Evolutionary conservation across 2,888 invertebrate species (phyloP).

Genomic region (Apomyelois bistriatella): DNA sequence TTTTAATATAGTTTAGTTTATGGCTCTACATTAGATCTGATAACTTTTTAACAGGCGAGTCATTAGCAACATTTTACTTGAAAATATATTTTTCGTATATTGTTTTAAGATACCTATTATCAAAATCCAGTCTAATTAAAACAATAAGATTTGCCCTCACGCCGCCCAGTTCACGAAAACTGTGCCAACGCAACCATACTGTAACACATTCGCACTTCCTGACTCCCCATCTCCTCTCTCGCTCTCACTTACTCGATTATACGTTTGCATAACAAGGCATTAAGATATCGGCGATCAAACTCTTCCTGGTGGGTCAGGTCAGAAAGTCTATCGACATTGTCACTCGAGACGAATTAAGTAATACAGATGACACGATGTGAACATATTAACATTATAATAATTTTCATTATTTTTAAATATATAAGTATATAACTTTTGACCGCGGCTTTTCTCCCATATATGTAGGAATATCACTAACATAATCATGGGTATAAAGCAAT

Average conservation of each 20-base stretch:
- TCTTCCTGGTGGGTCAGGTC: constrained; percentile 12
- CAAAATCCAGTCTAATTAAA: constrained; percentile 1
- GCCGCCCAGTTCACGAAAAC: constrained; percentile 4
- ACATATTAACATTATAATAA: not conserved
- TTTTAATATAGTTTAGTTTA: too few relatives aligned
- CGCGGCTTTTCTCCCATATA: too few relatives aligned
- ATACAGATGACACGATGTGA: not conserved
- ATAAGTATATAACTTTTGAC: too few relatives aligned
- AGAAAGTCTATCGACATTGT: constrained; percentile 6
- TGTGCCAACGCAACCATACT: constrained; percentile 12
- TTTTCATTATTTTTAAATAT: too few relatives aligned
- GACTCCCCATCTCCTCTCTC: constrained; percentile 1
- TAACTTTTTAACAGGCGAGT: too few relatives aligned
- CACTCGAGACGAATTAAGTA: constrained; percentile 4
- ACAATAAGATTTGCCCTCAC: not conserved
- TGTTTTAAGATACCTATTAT: too few relatives aligned
- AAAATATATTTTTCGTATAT: too few relatives aligned
- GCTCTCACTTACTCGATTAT: not conserved
- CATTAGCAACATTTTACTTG: too few relatives aligned
- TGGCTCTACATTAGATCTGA: too few relatives aligned
- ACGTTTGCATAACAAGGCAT: constrained; percentile 1
- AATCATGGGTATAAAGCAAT: too few relatives aligned
- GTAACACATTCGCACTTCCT: constrained; percentile 14
- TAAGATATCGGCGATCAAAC: constrained; percentile 10
- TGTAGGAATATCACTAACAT: too few relatives aligned